phyloP scores from a whole-genome alignment of 2,113 vertebrate species.

The Neoarius graeffei region DNA sequence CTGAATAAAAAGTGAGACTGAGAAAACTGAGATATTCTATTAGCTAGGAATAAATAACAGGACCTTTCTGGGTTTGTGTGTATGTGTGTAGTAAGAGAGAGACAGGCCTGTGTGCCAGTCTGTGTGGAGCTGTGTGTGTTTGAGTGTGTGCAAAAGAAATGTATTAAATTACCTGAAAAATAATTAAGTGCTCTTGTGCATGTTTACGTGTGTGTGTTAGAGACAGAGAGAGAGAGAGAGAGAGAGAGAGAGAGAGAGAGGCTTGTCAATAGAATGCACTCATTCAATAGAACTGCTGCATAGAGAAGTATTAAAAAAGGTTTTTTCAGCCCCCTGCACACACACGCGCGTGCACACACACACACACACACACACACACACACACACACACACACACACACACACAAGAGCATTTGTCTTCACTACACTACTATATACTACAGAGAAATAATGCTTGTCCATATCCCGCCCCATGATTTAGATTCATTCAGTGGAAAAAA shows the following conservation, averaged over 20 bases:
- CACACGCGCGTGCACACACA: not conserved
- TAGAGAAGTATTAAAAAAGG: slow-evolving; percentile 52
- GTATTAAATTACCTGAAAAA: not conserved
- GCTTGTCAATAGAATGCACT: slow-evolving; percentile 31
- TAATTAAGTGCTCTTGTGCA: not conserved
- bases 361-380: not conserved
- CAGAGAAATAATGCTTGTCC: slow-evolving; percentile 13
- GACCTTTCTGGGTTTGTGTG: slow-evolving; percentile 9
- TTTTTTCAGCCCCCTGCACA: slow-evolving; percentile 54
- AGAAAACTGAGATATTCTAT: too few species aligned
- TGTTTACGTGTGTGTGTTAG: not conserved
- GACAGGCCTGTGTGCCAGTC: not conserved
- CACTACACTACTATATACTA: not conserved
- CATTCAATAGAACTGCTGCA: slow-evolving; percentile 56
- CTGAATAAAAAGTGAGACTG: not conserved
- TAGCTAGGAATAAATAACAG: slow-evolving; percentile 42
- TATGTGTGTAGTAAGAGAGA: slow-evolving; percentile 1
- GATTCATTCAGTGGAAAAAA: slow-evolving; percentile 34
- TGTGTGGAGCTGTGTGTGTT: slow-evolving; percentile 23
- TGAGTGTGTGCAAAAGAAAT: not conserved
- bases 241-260: not conserved
- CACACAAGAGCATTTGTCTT: slow-evolving; percentile 13
- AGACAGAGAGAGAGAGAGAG: not conserved
- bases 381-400: not conserved
- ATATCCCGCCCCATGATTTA: slow-evolving; percentile 25